Evolutionary conservation across 2,888 invertebrate genomes (phyloP), one percentile per base, ranked within the genome.

Genomic region (Parnassius smintheus): DNA sequence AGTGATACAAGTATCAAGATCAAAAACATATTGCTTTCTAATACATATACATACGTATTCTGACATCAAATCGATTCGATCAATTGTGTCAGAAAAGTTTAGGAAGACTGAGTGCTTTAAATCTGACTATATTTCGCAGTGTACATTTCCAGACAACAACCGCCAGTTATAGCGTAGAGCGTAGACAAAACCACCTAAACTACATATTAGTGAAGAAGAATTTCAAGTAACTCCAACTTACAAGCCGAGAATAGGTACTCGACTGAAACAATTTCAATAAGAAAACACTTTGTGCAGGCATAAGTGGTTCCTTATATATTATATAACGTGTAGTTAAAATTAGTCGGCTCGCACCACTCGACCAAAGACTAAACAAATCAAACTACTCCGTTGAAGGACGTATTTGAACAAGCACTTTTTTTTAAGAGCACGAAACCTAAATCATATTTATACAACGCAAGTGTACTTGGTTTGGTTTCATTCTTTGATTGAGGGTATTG

Each of bases 351-450:
- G 64, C 63, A 61, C 50, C 68, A 68, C 68, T 70, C 58, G 64
- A 66, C 42, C 54, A 54, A 54, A 72, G 68, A 69, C 73, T 72
- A 72, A 72, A 72, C 71, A 72, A 70, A 65, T 68, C 69, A 52
- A 63, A 69, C 52, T 8, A 11, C 42, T 49, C 25, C n/a, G 61
- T 69, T 67, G 66, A 70, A 69, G 68, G 67, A 72, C 76, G 77
- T 72, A 71, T 76, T 76, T 75, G 13, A 49, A 49, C 72, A 74
- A 76, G 78, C 75, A 72, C 73, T 73, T 73, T 75, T 70, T 72
- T 73, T 75, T 70, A 69, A 72, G 72, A 75, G 79, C 81, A 80
- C 83, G 83, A 82, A 74, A 72, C 69, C 57, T 67, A 71, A 72
- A 70, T 70, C 61, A 58, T 50, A 51, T 57, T 65, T 64, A 53